These are phyloP conservation scores for Nothobranchius kuhntae DNA, from an alignment of 2,113 vertebrate genomes.

Conservation along the genomic window DNA sequence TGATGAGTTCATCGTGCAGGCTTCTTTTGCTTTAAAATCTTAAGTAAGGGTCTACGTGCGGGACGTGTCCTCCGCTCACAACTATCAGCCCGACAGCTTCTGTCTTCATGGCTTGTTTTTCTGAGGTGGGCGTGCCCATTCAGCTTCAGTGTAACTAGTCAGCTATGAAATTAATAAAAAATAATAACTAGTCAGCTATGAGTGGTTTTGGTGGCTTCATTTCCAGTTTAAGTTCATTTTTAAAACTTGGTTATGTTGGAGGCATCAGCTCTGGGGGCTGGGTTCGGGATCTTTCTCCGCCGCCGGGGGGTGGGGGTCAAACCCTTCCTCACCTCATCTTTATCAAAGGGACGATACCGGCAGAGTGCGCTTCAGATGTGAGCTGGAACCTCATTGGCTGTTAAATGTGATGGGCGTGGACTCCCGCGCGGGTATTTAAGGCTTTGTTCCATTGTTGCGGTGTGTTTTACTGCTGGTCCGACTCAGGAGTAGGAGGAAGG, in stretches of 20 bases:
- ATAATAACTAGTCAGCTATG: background rate
- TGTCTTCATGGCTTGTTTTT: background rate
- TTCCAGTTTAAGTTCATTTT: too few species aligned
- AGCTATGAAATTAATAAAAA: too few species aligned
- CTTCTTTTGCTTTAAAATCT: background rate
- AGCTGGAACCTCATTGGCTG: conserved; percentile 79
- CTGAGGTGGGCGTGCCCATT: too few species aligned
- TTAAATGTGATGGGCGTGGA: conserved; percentile 40
- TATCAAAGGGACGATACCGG: conserved; percentile 77
- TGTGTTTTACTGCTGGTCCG: conserved; percentile 57
- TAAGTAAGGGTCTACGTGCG: conserved; percentile 25
- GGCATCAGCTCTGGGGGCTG: background rate
- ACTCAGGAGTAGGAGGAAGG: background rate
- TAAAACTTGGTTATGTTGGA: too few species aligned
- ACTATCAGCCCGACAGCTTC: background rate
- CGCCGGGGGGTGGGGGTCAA: background rate
- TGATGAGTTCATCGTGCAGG: too few species aligned
- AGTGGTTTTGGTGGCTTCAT: too few species aligned
- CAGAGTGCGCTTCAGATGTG: conserved; percentile 86
- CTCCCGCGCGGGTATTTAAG: conserved; percentile 36
- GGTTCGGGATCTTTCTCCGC: background rate
- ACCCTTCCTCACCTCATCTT: conserved; percentile 13
- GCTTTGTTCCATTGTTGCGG: conserved; percentile 71
- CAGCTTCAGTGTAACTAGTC: background rate
- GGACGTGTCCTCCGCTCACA: conserved; percentile 5